Conservation (phyloP, 2,113 vertebrate species). For the Rousettus leschenaultii region DNA sequence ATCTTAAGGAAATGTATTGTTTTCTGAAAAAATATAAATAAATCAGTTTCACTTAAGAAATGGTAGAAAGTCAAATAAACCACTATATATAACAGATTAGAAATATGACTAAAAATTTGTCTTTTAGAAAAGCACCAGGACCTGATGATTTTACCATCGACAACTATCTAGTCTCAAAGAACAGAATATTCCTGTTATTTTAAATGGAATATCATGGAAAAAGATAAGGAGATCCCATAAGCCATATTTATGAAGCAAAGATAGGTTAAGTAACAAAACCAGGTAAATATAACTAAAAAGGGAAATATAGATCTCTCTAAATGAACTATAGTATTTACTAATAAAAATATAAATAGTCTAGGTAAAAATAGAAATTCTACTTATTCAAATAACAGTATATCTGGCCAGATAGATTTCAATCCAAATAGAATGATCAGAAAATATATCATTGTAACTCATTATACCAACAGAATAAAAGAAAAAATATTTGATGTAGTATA, state of each 20-base stretch:
- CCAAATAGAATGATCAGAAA: neutral
- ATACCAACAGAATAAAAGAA: neutral
- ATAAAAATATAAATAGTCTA: neutral
- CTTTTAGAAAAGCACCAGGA: neutral
- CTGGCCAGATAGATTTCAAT: neutral
- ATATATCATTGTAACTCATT: neutral
- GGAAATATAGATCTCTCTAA: neutral
- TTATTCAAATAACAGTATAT: slow-evolving; percentile 5
- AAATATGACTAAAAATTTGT: neutral
- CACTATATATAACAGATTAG: neutral
- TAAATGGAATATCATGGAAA: neutral
- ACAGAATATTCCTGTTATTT: neutral
- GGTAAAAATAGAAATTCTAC: neutral
- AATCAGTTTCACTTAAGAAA: neutral
- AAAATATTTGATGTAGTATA: neutral
- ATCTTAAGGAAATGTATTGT: neutral
- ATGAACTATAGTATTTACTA: neutral
- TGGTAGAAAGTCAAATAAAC: neutral
- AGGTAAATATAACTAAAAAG: neutral
- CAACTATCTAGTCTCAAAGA: neutral
- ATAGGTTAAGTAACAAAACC: neutral
- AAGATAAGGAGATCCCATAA: neutral
- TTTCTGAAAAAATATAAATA: neutral
- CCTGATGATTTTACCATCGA: neutral
- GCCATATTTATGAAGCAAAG: neutral